Evolutionary conservation across 2,797 vertebrate species (phyloP).

Genomic region (Anniella stebbinsi): DNA sequence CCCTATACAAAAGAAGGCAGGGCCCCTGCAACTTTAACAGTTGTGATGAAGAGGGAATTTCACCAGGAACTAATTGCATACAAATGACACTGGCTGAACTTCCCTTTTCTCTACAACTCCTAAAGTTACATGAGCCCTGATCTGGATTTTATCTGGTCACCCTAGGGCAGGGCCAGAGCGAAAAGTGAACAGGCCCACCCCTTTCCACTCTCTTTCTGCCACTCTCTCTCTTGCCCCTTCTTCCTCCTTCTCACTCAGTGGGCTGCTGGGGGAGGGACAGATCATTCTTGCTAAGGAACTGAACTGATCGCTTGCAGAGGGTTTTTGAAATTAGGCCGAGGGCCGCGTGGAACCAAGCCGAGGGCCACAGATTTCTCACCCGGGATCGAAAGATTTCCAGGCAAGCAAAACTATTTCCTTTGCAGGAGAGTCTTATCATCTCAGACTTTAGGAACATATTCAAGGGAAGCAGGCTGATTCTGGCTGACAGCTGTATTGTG

Average conservation of each 20-base stretch:
- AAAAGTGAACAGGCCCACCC: too few relatives aligned
- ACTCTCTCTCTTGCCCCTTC: not conserved
- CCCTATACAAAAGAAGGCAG: too few relatives aligned
- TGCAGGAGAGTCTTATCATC: not conserved
- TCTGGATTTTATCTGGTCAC: too few relatives aligned
- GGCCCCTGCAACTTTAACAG: too few relatives aligned
- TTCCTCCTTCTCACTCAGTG: not conserved
- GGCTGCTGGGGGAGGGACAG: not conserved
- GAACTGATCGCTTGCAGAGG: not conserved
- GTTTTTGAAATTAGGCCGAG: not conserved
- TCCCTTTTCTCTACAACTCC: too few relatives aligned
- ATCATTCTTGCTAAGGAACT: not conserved
- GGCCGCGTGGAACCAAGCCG: not conserved
- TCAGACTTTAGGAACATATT: constrained; percentile 1
- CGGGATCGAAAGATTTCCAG: not conserved
- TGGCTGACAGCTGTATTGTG: not conserved
- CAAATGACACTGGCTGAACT: too few relatives aligned
- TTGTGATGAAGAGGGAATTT: too few relatives aligned
- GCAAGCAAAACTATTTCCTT: not conserved
- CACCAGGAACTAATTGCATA: too few relatives aligned
- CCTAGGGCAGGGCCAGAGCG: not conserved
- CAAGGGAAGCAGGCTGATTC: not conserved
- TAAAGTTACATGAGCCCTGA: too few relatives aligned
- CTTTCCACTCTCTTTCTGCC: not conserved
- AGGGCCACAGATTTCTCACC: not conserved